phyloP scores from a whole-genome alignment of 2,888 invertebrate genomes.

The Lasioglossum morio region DNA sequence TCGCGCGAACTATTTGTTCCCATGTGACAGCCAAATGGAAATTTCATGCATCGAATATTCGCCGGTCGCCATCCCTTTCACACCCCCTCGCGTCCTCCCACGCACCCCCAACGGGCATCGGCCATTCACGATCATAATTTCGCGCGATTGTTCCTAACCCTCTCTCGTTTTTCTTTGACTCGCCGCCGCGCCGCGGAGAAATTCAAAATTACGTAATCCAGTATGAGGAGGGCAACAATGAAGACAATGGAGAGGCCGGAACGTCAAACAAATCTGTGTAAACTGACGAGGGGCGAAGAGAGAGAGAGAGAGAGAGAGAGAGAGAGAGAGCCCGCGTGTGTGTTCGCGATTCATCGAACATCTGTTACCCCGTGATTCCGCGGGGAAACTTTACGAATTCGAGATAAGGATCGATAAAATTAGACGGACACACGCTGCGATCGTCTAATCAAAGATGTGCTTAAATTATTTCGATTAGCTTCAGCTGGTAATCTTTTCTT shows the following conservation, averaged over 20 bases:
- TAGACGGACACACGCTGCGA: constrained; percentile 46
- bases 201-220: constrained; percentile 79
- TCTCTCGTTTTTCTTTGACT: constrained; percentile 30
- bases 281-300: constrained; percentile 58
- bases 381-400: constrained; percentile 33
- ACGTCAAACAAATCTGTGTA: constrained; percentile 78
- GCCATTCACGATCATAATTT: constrained; percentile 47
- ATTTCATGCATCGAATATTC: constrained; percentile 44
- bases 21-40: constrained; percentile 34
- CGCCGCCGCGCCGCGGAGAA: constrained; percentile 55
- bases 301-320: constrained; percentile 24
- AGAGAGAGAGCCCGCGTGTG: constrained; percentile 14
- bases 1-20: constrained; percentile 29
- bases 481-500: no score
- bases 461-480: no score
- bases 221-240: constrained; percentile 75
- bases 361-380: constrained; percentile 73
- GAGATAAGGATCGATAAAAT: constrained; percentile 59
- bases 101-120: background rate
- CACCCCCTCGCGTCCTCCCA: background rate
- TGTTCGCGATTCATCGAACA: constrained; percentile 75
- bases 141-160: constrained; percentile 44
- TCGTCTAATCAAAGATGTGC: no score
- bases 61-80: background rate
- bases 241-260: constrained; percentile 73